Evolutionary conservation across 2,888 invertebrate genomes (phyloP), one percentile per base, ranked within the genome.

Genomic region (Polydrusus pterygomalis): DNA sequence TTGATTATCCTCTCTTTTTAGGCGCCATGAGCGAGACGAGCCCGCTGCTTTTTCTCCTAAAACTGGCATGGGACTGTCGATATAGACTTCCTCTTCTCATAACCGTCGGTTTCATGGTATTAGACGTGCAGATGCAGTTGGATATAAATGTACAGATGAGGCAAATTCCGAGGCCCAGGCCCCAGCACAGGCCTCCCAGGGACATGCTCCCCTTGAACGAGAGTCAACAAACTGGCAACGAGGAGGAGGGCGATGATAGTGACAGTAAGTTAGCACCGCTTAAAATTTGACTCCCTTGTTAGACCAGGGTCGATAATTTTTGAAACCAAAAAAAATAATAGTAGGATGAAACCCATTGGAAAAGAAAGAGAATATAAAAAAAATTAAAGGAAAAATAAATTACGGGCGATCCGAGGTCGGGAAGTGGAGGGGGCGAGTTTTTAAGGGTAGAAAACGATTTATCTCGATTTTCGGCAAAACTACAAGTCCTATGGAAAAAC

Each of bases 11-110:
- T 15, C 15, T 60, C 25, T 54, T 54, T 54, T n/a, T 1, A 60
- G 58, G 13, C 17, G 71, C 20, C 49, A 76, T 77, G 70, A 62
- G 74, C 15, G 70, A 74, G 1, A 10, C 40, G 77, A 78, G 75
- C 45, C 82, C 86, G 9, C 88, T 94, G 77, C 85, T 93, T 68
- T 94, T 94, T 84, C 89, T 94, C 79, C 89, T 94, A 45, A 91
- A 92, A 79, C 87, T 94, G 80, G 94, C 93, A 1, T 94, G 93
- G 93, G 91, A 91, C 78, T 92, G 92, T 60, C 90, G 93, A 49
- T 88, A 92, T 76, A 90, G 92, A 63, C 88, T 94, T 63, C 94
- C 94, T 0, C 88, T 93, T 47, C 86, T 94, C 11, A 90, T 93
- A 60, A 90, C 92, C 10, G 89, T 92, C 10, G 91, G 90, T 15